Evolutionary conservation across 1,140 invertebrate genomes (phyloP).

Genomic region (Babylonia areolata): DNA sequence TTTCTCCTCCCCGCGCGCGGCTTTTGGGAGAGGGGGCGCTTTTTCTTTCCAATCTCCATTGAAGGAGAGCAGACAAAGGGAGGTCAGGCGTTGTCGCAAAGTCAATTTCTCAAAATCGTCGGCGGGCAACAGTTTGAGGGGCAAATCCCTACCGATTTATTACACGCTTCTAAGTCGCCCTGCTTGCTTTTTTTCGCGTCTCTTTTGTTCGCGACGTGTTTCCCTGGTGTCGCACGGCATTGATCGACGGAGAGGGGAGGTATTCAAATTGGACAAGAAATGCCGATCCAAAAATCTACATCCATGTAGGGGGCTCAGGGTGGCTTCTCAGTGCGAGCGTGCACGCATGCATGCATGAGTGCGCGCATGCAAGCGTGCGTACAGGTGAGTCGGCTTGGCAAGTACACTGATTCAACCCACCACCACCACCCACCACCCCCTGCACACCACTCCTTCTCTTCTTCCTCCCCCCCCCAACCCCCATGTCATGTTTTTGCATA

Average conservation of each 20-base stretch:
- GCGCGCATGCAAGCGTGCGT: constrained; percentile 7
- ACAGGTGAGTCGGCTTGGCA: background rate
- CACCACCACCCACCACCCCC: no score
- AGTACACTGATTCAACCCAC: background rate
- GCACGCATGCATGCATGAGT: background rate
- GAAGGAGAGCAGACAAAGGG: constrained; percentile 24
- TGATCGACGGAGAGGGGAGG: background rate
- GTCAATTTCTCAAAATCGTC: constrained; percentile 28
- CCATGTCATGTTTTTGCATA: no score
- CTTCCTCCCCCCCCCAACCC: background rate
- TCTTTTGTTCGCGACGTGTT: background rate
- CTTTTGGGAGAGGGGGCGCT: background rate
- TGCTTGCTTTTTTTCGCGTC: background rate
- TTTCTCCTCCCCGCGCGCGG: background rate
- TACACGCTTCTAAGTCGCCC: constrained; percentile 3
- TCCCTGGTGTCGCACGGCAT: constrained; percentile 2
- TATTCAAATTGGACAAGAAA: background rate
- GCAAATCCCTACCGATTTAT: constrained; percentile 17
- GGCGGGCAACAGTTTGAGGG: constrained; percentile 12
- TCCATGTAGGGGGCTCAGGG: no score
- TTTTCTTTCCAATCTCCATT: constrained; percentile 10
- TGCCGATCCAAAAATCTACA: background rate
- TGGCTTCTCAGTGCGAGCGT: no score
- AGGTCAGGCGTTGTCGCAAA: constrained; percentile 21
- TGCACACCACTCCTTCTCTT: background rate